Evolutionary conservation across 2,888 invertebrate genomes (phyloP), one percentile per base, ranked within the genome.

Genomic region (Epinotia bilunana): DNA sequence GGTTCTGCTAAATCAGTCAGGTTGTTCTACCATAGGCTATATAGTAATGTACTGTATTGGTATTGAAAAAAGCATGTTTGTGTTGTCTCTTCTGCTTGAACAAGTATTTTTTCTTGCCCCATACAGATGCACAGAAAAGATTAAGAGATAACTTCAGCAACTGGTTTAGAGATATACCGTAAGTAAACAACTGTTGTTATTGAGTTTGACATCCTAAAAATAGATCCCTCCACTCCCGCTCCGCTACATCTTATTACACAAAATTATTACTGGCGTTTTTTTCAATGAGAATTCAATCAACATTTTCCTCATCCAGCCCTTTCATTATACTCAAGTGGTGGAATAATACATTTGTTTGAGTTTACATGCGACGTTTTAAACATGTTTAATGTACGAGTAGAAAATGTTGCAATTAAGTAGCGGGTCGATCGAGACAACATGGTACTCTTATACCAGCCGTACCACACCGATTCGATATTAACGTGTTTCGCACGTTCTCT

Each of bases 51-150:
- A 9, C 33, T 49, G 16, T 49, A 3, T 49, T 16, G 1, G 13
- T 49, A 5, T 16, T 49, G 5, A 13, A n/a, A 53, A 53, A 53
- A 13, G 64, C 64, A 28, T 64, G 64, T 64, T 11, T 57, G 12
- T 57, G 53, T 16, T 53, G 53, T 55, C 11, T 43, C n/a, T 46
- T 9, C 23, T 39, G 43, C 46, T 60, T 73, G 9, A 20, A 43
- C 43, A 62, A 43, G 64, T 55, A 23, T 60, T 69, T 74, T 77
- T 70, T 71, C 61, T 88, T 88, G 82, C 84, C 87, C 81, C 84
- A 88, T 83, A 78, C 92, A 92, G 92, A 90, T 92, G 85, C 86
- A 91, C 90, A 79, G 90, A 91, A 88, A 92, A 90, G 82, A 85
- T 91, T 81, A 91, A 91, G 91, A 91, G 91, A 85, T 92, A 91